Base-by-base conservation (phyloP, 1,140 invertebrate genomes). In the Euglossa dilemma region DNA sequence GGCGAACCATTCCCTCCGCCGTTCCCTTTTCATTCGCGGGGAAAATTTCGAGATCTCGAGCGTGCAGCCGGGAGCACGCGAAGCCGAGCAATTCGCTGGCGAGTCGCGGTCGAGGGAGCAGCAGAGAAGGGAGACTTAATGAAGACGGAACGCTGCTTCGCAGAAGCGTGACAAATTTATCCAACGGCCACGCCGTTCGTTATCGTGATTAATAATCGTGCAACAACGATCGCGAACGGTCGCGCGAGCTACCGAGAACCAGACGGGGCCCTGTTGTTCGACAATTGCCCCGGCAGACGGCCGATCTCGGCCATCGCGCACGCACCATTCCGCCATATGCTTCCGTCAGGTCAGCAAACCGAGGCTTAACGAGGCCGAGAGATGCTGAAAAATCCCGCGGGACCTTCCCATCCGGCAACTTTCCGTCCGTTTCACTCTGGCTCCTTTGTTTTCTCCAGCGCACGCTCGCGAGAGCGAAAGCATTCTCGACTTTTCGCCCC, bases 201-300 rank as follows among this genome's bases (percentile, higher is more conserved):
- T 87, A 87, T 76, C 72, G 67, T 77, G 71, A 84, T 87, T 87
- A 88, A 87, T 76, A 75, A 86, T 84, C 63, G 78, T 54, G 80
- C 36, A 70, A 70, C 73, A 69, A 50, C 61, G 54, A 56, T 66
- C 66, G 47, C 28, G 23, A 16, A 56, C n/a, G 23, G 47, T 63
- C 52, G 36, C 6, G 36, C 66, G 64, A 47, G 28, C 28, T 66
- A 84, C 72, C 71, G 20, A 66, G 85, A 87, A 87, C 25, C 52
- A 61, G 70, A 66, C 73, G 72, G 56, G 43, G 20, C 12, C 14
- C 9, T 76, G 50, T 54, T 61, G 85, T 73, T 80, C 72, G 67
- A 87, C 87, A 84, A 88, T 87, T 82, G 85, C 64, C 78, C 63
- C 66, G 71, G 59, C 85, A 84, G 86, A 87, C 81, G 54, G 16